Evolutionary conservation across 2,113 vertebrate genomes (phyloP).

Genomic region (Caretta caretta): DNA sequence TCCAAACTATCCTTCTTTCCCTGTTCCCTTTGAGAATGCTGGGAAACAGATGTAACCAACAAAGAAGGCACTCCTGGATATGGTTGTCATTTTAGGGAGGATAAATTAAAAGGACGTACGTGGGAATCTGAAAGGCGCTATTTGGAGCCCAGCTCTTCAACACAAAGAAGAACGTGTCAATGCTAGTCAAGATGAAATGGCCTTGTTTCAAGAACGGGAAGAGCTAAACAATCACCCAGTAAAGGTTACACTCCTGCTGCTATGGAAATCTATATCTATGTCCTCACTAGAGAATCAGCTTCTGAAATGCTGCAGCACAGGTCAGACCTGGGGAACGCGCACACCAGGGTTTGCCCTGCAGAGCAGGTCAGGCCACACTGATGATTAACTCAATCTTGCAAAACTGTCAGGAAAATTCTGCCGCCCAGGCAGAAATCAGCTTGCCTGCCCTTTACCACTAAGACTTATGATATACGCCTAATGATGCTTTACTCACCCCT

Average conservation of each 20-base stretch:
- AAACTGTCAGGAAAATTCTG: background rate
- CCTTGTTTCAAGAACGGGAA: rapidly evolving
- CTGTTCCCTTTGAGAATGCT: slow-evolving; percentile 6
- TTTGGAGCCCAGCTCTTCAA: background rate
- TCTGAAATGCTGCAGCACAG: slow-evolving; percentile 23
- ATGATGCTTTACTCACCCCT: background rate
- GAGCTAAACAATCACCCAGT: rapidly evolving
- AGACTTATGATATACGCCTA: background rate
- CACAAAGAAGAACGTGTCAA: rapidly evolving
- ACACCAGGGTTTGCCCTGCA: slow-evolving; percentile 25
- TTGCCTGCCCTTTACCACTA: background rate
- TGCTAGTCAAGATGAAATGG: background rate
- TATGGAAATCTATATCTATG: rapidly evolving
- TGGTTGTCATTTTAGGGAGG: background rate
- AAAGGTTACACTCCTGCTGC: rapidly evolving
- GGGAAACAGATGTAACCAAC: background rate
- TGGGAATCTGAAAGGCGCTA: background rate
- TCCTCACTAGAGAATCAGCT: background rate
- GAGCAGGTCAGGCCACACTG: slow-evolving; percentile 27
- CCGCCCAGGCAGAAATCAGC: background rate
- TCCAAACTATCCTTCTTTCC: background rate
- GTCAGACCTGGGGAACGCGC: background rate
- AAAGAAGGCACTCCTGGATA: background rate
- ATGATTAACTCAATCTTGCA: background rate
- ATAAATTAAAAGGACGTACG: background rate